A percentile compares a stretch with the other conserved stretches of the same genome.
phyloP scores from a whole-genome alignment of 2,888 invertebrate genomes.

The Auanema freiburgensis region DNA sequence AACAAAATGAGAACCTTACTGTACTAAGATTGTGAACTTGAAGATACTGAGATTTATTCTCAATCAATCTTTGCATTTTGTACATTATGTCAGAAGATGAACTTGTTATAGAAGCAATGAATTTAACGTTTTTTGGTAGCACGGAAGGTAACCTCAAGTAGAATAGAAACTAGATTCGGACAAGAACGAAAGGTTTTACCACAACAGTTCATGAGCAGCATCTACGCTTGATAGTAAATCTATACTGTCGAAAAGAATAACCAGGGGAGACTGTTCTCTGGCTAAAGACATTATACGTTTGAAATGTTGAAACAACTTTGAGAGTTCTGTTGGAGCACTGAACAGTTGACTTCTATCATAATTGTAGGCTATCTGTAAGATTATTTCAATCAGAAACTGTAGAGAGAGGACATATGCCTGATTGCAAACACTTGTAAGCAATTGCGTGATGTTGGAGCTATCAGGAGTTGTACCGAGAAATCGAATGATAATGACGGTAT shows the following conservation, averaged over 20 bases:
- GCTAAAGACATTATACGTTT: constrained; percentile 82
- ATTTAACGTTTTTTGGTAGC: constrained; percentile 72
- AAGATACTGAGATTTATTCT: constrained; percentile 83
- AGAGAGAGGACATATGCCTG: constrained; percentile 68
- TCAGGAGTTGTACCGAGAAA: constrained; percentile 94
- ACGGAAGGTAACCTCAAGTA: constrained; percentile 75
- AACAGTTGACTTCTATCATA: constrained; percentile 76
- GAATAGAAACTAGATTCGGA: too few species aligned
- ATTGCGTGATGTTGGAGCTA: constrained; percentile 88
- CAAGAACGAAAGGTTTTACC: too few species aligned
- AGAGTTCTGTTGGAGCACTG: constrained; percentile 90
- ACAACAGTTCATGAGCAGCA: constrained; percentile 90
- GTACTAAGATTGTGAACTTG: constrained; percentile 81
- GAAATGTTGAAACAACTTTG: constrained; percentile 91
- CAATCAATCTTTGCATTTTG: constrained; percentile 74
- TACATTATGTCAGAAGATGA: constrained; percentile 36
- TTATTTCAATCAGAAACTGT: not conserved
- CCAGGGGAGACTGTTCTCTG: constrained; percentile 79
- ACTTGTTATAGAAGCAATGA: constrained; percentile 49
- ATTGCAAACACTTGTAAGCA: constrained; percentile 90
- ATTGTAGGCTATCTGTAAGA: constrained; percentile 61
- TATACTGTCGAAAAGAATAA: constrained; percentile 90
- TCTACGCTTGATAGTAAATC: constrained; percentile 93
- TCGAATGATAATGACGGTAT: constrained; percentile 84
- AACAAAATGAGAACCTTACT: constrained; percentile 11